Evolutionary conservation across 2,797 vertebrate genomes (phyloP).

Genomic region (Geotrypetes seraphini): DNA sequence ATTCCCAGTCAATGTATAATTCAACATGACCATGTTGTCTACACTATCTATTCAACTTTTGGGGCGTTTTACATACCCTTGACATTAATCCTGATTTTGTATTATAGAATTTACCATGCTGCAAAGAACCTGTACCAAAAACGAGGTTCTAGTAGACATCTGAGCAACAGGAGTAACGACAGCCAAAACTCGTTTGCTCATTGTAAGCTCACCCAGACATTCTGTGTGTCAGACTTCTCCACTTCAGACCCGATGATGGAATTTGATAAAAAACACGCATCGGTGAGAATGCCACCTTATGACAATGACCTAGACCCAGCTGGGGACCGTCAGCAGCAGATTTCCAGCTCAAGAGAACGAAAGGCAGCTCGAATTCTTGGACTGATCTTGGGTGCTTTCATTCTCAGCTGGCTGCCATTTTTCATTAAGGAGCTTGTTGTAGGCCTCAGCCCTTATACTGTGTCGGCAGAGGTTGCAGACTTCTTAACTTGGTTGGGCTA

Average conservation of each 20-base stretch:
- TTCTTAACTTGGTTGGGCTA: constrained; percentile 84
- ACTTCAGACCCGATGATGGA: constrained; percentile 60
- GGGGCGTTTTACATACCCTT: constrained; percentile 84
- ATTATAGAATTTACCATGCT: constrained; percentile 73
- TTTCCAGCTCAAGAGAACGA: constrained; percentile 66
- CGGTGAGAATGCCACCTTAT: constrained; percentile 47
- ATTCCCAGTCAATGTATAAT: constrained; percentile 60
- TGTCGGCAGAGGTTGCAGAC: constrained; percentile 64
- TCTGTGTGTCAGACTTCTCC: constrained; percentile 70
- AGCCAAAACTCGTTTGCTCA: constrained; percentile 70
- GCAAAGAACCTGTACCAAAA: constrained; percentile 83
- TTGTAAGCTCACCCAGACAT: constrained; percentile 65
- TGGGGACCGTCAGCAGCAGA: constrained; percentile 65
- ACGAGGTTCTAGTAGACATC: constrained; percentile 72
- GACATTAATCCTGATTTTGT: constrained; percentile 76
- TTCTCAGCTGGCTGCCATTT: constrained; percentile 84
- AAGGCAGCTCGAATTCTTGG: constrained; percentile 79
- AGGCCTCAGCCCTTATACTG: constrained; percentile 55
- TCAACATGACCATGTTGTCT: constrained; percentile 72
- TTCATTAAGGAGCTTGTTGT: constrained; percentile 80
- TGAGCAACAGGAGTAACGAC: constrained; percentile 66
- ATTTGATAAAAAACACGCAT: constrained; percentile 49
- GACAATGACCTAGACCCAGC: constrained; percentile 50
- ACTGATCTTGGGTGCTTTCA: constrained; percentile 79
- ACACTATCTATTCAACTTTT: constrained; percentile 77